Base-by-base conservation (phyloP, 1,140 invertebrate species). In the Luehdorfia chinensis region DNA sequence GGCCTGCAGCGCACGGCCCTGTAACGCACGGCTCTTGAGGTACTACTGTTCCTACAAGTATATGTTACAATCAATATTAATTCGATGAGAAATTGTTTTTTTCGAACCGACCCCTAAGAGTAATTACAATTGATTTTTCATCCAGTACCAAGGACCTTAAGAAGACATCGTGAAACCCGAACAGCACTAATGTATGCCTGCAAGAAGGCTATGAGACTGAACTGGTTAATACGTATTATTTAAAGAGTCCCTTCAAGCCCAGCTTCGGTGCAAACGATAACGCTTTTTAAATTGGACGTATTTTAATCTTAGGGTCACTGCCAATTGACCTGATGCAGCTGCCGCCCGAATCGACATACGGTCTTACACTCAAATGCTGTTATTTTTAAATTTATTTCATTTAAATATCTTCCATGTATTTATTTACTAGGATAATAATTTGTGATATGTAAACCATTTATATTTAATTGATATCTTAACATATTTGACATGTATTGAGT, bases 241-340 rank as follows among this genome's bases (percentile, higher is more conserved):
- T 37, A 23, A 56, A 48, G 46, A 60, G 54, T 33, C 32, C 25
- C 27, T 34, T 15, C 23, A 32, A 13, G 45, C 34, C 23, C 45
- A 48, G 33, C 45, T 37, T 53, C 50, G 32, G 16, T 28, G 18
- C 34, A 45, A 31, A 46, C 16, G 53, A 50, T 33, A 46, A 47
- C 50, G 55, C 55, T 45, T 63, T 51, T 64, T 66, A 54, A 66
- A 66, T 70, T 62, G 44, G 65, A 55, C 58, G 61, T 53, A 47
- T 77, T 74, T 36, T 64, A 71, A 62, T 68, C 43, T 70, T 62
- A 74, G 67, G 72, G 77, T 81, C 77, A 81, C 59, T 64, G 53
- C 50, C 71, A 81, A 81, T 81, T 81, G 73, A 81, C 77, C 77
- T 59, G 47, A 67, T 64, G 67, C 68, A 72, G 75, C 75, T 73